phyloP scores from a whole-genome alignment of 2,888 invertebrate genomes.

The Odiellus spinosus region DNA sequence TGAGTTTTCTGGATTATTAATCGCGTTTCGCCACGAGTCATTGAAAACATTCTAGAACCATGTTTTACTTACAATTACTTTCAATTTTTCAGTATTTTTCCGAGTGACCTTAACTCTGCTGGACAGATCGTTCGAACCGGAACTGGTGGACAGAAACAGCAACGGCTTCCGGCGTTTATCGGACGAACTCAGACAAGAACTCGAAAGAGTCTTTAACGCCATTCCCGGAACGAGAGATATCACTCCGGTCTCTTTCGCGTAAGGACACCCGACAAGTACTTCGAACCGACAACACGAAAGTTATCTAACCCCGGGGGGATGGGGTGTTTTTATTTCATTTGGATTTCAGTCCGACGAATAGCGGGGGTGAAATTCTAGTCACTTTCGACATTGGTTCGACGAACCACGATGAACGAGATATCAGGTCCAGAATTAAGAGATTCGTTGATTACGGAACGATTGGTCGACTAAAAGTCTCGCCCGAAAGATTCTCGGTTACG shows the following conservation, averaged over 20 bases:
- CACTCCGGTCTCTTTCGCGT: constrained; percentile 53
- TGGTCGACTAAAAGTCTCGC: constrained; percentile 37
- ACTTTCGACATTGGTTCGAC: constrained; percentile 51
- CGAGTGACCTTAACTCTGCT: constrained; percentile 42
- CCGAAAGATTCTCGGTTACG: constrained; percentile 44
- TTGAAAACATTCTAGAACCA: no score
- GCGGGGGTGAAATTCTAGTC: constrained; percentile 28
- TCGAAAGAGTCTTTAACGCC: constrained; percentile 41
- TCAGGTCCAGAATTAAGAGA: constrained; percentile 38
- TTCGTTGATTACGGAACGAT: constrained; percentile 40
- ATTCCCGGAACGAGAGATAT: constrained; percentile 43
- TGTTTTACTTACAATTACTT: no score
- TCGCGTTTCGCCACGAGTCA: no score
- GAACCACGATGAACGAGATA: constrained; percentile 38
- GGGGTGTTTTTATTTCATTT: neutral
- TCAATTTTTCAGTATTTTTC: constrained; percentile 36
- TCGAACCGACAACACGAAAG: no score
- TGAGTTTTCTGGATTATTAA: no score
- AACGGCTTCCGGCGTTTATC: constrained; percentile 42
- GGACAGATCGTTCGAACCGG: constrained; percentile 41
- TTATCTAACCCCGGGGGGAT: constrained; percentile 23
- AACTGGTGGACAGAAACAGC: constrained; percentile 44
- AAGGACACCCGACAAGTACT: constrained; percentile 43
- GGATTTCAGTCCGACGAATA: neutral
- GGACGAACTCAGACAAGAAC: constrained; percentile 39